Evolutionary conservation across 2,888 invertebrate species (phyloP).

Genomic region (Cotesia congregata): DNA sequence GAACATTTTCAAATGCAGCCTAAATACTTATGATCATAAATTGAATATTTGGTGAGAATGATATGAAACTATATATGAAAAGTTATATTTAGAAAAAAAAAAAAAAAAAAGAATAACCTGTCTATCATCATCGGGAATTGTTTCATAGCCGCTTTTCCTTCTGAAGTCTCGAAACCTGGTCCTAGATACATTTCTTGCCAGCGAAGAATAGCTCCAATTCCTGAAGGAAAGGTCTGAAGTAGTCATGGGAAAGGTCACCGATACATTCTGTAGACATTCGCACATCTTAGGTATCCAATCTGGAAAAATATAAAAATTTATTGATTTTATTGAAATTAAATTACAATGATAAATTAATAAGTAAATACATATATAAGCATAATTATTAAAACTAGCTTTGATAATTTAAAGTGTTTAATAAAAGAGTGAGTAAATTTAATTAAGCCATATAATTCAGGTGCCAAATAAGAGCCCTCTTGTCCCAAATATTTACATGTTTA

Average conservation of each 20-base stretch:
- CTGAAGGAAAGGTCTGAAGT: not conserved
- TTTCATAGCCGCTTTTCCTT: slow-evolving; percentile 16
- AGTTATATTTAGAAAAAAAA: slow-evolving; percentile 3
- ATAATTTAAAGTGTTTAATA: slow-evolving; percentile 5
- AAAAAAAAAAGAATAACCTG: slow-evolving; percentile 38
- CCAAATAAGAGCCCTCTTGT: slow-evolving; percentile 48
- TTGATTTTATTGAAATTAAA: not conserved
- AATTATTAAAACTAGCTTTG: not conserved
- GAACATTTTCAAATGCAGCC: no score
- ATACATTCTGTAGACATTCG: slow-evolving; percentile 53
- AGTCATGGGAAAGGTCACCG: slow-evolving; percentile 32
- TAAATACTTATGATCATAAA: no score
- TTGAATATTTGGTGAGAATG: no score
- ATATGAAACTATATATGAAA: not conserved
- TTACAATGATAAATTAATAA: not conserved
- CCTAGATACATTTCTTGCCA: not conserved
- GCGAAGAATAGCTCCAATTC: not conserved
- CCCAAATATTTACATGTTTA: slow-evolving; percentile 38
- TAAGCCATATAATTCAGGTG: slow-evolving; percentile 38
- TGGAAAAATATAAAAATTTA: slow-evolving; percentile 45
- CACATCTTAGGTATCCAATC: slow-evolving; percentile 63
- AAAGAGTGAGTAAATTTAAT: slow-evolving; percentile 27
- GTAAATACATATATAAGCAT: not conserved
- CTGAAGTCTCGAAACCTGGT: not conserved
- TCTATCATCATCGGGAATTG: slow-evolving; percentile 46